phyloP scores from a whole-genome alignment of 2,888 invertebrate species.

The Drosophila monieri region DNA sequence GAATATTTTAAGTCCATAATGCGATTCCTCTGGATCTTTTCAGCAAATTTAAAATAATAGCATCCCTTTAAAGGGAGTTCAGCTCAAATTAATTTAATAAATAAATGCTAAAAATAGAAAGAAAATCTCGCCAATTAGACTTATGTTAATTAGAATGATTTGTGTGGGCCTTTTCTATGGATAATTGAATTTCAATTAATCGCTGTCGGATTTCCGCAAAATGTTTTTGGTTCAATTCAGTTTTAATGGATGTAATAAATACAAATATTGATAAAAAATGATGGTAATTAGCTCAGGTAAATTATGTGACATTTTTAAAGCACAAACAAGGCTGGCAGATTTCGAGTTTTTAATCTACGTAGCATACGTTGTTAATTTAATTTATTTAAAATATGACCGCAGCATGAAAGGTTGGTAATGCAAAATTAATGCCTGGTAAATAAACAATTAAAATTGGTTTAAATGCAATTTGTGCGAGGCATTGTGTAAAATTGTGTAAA shows the following conservation, averaged over 20 bases:
- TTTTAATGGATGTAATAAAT: conserved; percentile 18
- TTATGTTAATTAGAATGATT: conserved; percentile 20
- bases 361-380: conserved; percentile 51
- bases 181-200: conserved; percentile 41
- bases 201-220: conserved; percentile 10
- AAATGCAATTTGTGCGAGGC: conserved; percentile 26
- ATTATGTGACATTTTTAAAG: conserved; percentile 56
- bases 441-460: conserved; percentile 59
- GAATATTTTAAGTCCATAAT: conserved; percentile 3
- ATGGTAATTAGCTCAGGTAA: conserved; percentile 62
- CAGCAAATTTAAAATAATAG: conserved; percentile 3
- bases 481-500: conserved; percentile 41
- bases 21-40: neutral
- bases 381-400: conserved; percentile 37
- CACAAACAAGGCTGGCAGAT: conserved; percentile 3
- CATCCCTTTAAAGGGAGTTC: neutral
- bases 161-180: neutral
- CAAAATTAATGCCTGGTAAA: conserved; percentile 46
- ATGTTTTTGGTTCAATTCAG: conserved; percentile 22
- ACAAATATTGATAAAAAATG: conserved; percentile 52
- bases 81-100: conserved; percentile 11
- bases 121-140: conserved; percentile 13
- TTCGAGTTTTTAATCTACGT: conserved; percentile 10
- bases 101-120: conserved; percentile 12
- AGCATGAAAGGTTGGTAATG: conserved; percentile 28